phyloP scores from a whole-genome alignment of 1,140 invertebrate species.

The Calosoma granatense region DNA sequence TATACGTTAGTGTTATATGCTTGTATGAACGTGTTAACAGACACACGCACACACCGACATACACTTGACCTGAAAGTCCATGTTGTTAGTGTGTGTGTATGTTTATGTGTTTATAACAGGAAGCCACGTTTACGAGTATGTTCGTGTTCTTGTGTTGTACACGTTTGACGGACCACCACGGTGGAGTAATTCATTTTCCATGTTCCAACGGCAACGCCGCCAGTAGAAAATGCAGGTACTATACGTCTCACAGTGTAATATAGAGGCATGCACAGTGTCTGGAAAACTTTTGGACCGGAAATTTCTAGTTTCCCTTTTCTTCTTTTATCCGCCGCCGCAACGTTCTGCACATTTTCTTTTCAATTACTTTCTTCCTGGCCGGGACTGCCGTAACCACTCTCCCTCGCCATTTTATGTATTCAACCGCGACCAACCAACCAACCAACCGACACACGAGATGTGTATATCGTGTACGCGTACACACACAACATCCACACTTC shows the following conservation, averaged over 20 bases:
- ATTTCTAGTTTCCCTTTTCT: conserved; percentile 6
- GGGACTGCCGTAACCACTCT: neutral
- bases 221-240: conserved; percentile 9
- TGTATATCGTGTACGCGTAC: neutral
- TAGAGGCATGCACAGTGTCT: neutral
- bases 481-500: too few species aligned
- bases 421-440: neutral
- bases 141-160: too few species aligned
- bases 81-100: too few species aligned
- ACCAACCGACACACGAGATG: neutral
- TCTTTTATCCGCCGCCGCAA: neutral
- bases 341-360: conserved; percentile 5
- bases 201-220: conserved; percentile 12
- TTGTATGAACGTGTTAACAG: too few species aligned
- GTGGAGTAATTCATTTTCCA: conserved; percentile 12
- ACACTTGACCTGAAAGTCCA: too few species aligned
- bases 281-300: conserved; percentile 6
- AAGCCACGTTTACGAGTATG: too few species aligned
- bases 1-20: too few species aligned
- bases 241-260: conserved; percentile 7
- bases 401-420: neutral
- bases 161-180: conserved; percentile 1
- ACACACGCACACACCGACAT: too few species aligned
- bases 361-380: conserved; percentile 6
- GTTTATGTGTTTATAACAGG: too few species aligned